Percentiles rank a stretch among this genome's conserved stretches.
Evolutionary conservation across 2,797 vertebrate genomes (phyloP).

Genomic region (Myotis myotis): DNA sequence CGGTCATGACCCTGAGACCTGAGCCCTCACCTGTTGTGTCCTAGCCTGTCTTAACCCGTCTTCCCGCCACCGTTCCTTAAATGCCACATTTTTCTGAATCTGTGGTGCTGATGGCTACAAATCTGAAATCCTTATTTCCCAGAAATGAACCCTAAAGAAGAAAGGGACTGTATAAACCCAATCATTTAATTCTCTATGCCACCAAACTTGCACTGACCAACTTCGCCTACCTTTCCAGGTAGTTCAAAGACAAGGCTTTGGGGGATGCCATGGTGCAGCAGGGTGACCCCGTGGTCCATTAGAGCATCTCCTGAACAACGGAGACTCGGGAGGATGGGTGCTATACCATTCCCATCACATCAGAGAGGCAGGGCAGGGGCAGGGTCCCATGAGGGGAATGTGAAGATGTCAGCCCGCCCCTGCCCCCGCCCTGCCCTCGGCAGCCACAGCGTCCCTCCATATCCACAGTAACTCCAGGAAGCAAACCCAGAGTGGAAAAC

Average conservation of each 20-base stretch:
- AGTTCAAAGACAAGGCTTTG: not conserved
- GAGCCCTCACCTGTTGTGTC: fast-evolving
- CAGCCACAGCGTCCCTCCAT: not conserved
- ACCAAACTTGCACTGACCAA: fast-evolving
- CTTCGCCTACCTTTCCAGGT: not conserved
- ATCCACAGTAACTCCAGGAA: not conserved
- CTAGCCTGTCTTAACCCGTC: fast-evolving
- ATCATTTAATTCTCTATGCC: not conserved
- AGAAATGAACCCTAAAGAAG: not conserved
- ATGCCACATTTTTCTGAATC: fast-evolving
- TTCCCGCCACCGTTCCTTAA: fast-evolving
- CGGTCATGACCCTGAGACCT: too few relatives aligned
- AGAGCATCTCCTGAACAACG: too few relatives aligned
- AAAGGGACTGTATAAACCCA: not conserved
- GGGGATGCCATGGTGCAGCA: too few relatives aligned
- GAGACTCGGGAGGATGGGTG: fast-evolving
- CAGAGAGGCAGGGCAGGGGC: not conserved
- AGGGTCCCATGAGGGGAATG: too few relatives aligned
- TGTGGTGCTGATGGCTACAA: not conserved
- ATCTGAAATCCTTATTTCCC: too few relatives aligned
- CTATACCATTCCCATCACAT: fast-evolving
- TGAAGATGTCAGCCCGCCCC: not conserved
- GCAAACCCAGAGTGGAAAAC: not conserved
- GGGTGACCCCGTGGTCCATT: too few relatives aligned
- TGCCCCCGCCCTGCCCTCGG: fast-evolving